These are phyloP conservation scores for Trachemys scripta DNA, from an alignment of 2,113 vertebrate species.

Conservation along the genomic window DNA sequence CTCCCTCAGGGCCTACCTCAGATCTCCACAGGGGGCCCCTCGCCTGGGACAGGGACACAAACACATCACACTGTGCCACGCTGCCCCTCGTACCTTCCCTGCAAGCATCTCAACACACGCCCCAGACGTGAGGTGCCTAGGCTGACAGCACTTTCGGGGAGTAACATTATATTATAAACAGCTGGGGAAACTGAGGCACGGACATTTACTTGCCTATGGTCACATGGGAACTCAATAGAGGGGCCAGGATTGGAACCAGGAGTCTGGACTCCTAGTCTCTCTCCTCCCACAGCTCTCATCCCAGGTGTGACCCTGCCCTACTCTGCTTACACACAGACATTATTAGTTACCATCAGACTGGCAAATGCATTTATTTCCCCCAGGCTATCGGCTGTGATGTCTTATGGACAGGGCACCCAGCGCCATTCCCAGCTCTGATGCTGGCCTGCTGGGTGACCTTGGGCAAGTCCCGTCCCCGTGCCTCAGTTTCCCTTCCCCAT, in stretches of 20 bases:
- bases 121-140: neutral
- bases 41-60: neutral
- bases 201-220: neutral
- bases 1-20: neutral
- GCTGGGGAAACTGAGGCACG: neutral
- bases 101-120: neutral
- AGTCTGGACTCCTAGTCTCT: neutral
- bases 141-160: neutral
- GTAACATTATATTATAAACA: neutral
- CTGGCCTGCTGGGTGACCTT: neutral
- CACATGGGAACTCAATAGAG: neutral
- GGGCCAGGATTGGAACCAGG: neutral
- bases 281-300: neutral
- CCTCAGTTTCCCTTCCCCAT: neutral
- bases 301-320: neutral
- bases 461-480: neutral
- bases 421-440: neutral
- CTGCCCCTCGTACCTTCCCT: neutral
- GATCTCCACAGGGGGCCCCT: neutral
- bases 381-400: neutral
- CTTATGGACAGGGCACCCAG: neutral
- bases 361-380: neutral
- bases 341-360: neutral
- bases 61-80: no score
- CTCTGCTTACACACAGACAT: no score